These are phyloP conservation scores for Drosophila nannoptera DNA, from an alignment of 1,140 invertebrate species.

Conservation along the genomic window DNA sequence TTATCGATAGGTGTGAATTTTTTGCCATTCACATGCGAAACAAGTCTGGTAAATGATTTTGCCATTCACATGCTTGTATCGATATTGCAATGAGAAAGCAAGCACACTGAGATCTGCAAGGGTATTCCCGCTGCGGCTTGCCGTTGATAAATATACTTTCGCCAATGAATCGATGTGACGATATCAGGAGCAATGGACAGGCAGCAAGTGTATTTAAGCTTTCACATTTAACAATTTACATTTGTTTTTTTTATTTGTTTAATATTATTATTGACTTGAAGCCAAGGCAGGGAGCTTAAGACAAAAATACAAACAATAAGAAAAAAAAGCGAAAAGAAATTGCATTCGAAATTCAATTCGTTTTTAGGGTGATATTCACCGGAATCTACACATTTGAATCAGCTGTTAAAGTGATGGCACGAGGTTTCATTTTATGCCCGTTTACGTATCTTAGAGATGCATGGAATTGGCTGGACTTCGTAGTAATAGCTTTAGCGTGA, in stretches of 20 bases:
- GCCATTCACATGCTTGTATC: neutral
- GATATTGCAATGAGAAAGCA: neutral
- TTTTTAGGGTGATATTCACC: constrained; percentile 97
- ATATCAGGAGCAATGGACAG: constrained; percentile 30
- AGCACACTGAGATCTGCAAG: neutral
- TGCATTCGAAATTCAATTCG: constrained; percentile 79
- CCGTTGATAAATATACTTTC: constrained; percentile 1
- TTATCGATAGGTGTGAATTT: constrained; percentile 1
- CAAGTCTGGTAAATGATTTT: neutral
- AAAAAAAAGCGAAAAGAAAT: constrained; percentile 57
- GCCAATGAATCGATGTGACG: too few species aligned
- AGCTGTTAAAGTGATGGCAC: constrained; percentile 98
- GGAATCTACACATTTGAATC: constrained; percentile 99
- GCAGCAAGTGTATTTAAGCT: constrained; percentile 17
- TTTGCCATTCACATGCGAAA: neutral
- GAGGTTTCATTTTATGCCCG: constrained; percentile 98
- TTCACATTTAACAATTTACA: constrained; percentile 5
- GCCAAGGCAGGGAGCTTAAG: constrained; percentile 5
- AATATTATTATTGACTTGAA: constrained; percentile 9
- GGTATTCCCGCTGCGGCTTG: constrained; percentile 1
- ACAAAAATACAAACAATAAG: constrained; percentile 16
- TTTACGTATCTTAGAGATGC: constrained; percentile 99
- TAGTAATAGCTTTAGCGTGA: constrained; percentile 99
- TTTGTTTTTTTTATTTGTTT: neutral
- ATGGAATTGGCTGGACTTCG: constrained; percentile 99